These are phyloP conservation scores for Pimephales promelas DNA, from an alignment of 2,113 vertebrate species.

Conservation along the genomic window DNA sequence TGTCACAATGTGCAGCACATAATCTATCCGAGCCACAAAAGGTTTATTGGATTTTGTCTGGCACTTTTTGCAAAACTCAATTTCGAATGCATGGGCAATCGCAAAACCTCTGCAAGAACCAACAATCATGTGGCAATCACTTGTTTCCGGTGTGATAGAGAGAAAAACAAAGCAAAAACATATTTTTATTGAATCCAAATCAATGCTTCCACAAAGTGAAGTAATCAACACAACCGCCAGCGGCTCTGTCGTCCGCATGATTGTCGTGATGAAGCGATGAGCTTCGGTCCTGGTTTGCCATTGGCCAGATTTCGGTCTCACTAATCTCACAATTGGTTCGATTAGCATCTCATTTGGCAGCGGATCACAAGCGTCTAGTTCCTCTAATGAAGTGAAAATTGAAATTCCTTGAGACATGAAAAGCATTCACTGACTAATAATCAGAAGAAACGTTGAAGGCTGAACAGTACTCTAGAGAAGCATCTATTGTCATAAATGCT, in stretches of 20 bases:
- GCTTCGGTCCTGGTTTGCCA: constrained; percentile 35
- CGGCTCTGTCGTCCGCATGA: background rate
- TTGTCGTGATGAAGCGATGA: constrained; percentile 33
- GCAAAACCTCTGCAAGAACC: constrained; percentile 2
- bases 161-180: background rate
- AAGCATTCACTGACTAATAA: constrained; percentile 5
- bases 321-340: constrained; percentile 41
- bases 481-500: constrained; percentile 17
- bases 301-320: constrained; percentile 21
- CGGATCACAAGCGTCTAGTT: background rate
- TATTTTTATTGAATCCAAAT: constrained; percentile 47
- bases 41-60: background rate
- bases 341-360: constrained; percentile 46
- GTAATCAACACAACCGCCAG: constrained; percentile 48
- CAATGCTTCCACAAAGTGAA: constrained; percentile 28
- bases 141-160: constrained; percentile 37
- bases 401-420: constrained; percentile 29
- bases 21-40: background rate
- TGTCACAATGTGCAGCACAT: background rate
- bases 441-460: background rate
- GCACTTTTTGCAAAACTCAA: background rate
- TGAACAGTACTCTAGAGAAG: background rate
- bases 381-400: constrained; percentile 49
- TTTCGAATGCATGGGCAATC: background rate
- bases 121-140: constrained; percentile 24